These are phyloP conservation scores for Oophaga pumilio DNA, from an alignment of 2,113 vertebrate species.

Conservation along the genomic window DNA sequence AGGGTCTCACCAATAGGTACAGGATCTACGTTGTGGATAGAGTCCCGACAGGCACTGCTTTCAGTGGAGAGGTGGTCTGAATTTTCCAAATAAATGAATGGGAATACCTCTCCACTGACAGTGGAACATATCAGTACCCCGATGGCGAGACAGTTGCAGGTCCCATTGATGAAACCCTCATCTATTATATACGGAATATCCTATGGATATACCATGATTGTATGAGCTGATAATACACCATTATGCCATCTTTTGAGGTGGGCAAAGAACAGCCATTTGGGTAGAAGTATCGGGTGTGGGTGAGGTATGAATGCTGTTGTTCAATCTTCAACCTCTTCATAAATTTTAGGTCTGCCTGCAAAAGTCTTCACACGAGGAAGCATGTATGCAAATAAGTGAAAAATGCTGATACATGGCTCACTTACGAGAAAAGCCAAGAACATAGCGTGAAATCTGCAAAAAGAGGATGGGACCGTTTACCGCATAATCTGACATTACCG, in stretches of 20 bases:
- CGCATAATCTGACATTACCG: neutral
- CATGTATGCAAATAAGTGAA: constrained; percentile 13
- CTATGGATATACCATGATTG: too few species aligned
- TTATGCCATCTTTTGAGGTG: neutral
- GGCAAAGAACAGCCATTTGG: neutral
- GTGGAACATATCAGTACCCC: too few species aligned
- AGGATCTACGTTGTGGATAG: too few species aligned
- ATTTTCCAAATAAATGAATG: too few species aligned
- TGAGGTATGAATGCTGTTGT: neutral
- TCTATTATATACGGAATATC: too few species aligned
- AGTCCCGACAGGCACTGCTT: too few species aligned
- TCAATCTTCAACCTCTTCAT: neutral
- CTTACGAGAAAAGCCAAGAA: constrained; percentile 18
- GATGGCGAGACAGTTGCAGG: too few species aligned
- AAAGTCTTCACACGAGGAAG: neutral
- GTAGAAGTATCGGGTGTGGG: neutral
- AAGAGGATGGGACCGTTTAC: neutral
- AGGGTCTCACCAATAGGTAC: too few species aligned
- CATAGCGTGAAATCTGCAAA: neutral
- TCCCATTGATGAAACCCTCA: too few species aligned
- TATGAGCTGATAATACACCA: too few species aligned
- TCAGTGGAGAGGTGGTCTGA: too few species aligned
- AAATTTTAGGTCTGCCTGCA: neutral
- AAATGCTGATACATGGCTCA: constrained; percentile 20
- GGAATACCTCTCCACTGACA: too few species aligned